phyloP scores from a whole-genome alignment of 2,113 vertebrate species.

The Procavia capensis region DNA sequence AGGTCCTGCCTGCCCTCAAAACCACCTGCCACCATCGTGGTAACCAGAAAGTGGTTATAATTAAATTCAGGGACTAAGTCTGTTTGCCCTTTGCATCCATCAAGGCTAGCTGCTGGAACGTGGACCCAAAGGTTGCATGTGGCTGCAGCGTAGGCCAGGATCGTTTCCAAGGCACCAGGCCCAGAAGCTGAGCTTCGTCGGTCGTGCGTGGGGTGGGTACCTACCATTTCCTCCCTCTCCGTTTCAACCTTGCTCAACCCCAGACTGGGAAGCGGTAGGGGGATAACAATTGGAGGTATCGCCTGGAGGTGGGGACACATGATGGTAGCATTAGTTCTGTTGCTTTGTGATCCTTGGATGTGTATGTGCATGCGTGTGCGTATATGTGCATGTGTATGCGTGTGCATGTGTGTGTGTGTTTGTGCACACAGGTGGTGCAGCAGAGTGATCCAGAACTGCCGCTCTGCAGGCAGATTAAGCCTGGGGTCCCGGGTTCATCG shows the following conservation, averaged over 20 bases:
- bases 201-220: no score
- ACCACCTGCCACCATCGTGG: fast-evolving
- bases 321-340: not conserved
- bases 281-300: fast-evolving
- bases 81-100: not conserved
- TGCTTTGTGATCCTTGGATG: not conserved
- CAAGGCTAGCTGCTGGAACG: not conserved
- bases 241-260: not conserved
- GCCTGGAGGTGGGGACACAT: not conserved
- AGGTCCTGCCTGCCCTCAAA: fast-evolving
- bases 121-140: not conserved
- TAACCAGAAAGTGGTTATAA: no score
- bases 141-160: not conserved
- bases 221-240: no score
- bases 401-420: no score
- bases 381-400: not conserved
- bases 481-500: no score
- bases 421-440: no score
- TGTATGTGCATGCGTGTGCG: no score
- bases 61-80: fast-evolving
- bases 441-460: not conserved
- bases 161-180: not conserved
- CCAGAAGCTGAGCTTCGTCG: not conserved
- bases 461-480: not conserved
- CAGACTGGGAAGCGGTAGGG: not conserved